Conservation (phyloP, 2,113 vertebrate genomes). For the Myodes glareolus region DNA sequence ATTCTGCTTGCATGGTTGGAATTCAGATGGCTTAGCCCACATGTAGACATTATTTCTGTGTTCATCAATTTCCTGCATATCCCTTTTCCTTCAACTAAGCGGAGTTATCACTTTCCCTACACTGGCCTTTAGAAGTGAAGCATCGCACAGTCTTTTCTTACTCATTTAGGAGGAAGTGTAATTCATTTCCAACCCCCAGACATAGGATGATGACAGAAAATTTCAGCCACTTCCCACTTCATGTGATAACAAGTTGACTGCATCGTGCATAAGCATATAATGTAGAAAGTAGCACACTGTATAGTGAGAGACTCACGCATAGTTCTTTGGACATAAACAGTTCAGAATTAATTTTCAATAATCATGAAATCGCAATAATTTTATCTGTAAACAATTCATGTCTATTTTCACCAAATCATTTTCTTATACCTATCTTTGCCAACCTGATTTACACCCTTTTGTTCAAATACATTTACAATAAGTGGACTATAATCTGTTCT, state of each 20-base stretch:
- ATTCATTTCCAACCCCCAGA: constrained; percentile 31
- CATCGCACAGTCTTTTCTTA: constrained; percentile 19
- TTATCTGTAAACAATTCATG: not conserved
- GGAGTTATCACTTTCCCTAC: not conserved
- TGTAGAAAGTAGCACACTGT: not conserved
- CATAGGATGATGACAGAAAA: not conserved
- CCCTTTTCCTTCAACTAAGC: constrained; percentile 42
- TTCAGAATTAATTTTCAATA: constrained; percentile 40
- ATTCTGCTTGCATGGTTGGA: not conserved
- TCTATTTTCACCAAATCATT: constrained; percentile 56
- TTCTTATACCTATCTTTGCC: constrained; percentile 41
- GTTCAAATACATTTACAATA: constrained; percentile 42
- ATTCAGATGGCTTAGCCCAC: not conserved
- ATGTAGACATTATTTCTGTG: not conserved
- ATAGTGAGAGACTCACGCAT: not conserved
- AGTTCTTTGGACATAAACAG: not conserved
- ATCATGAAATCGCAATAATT: constrained; percentile 51
- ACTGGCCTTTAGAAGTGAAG: constrained; percentile 13
- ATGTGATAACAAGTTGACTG: not conserved
- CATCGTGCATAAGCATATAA: not conserved
- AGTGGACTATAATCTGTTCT: constrained; percentile 8
- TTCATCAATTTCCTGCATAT: not conserved
- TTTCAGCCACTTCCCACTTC: constrained; percentile 3
- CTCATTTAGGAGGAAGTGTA: not conserved
- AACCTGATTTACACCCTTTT: constrained; percentile 35